These are phyloP conservation scores for Epistrophe eligans DNA, from an alignment of 2,888 invertebrate genomes.

Conservation along the genomic window DNA sequence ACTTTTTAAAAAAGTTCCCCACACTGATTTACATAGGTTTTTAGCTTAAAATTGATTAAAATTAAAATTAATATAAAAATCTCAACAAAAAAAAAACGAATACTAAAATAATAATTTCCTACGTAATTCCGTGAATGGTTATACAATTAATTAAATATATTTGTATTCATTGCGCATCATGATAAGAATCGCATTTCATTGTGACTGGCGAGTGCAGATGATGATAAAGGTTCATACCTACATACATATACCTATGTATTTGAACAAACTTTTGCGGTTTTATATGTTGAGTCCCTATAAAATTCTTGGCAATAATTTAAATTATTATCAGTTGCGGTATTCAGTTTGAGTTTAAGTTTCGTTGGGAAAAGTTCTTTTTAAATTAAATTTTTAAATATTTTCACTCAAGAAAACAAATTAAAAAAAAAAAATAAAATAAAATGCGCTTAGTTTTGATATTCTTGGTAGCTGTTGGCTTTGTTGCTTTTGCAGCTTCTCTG, in stretches of 20 bases:
- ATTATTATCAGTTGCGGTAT: conserved; percentile 32
- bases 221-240: not conserved
- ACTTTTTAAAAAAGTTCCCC: not conserved
- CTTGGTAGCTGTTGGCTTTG: conserved; percentile 41
- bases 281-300: conserved; percentile 20
- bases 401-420: too few relatives aligned
- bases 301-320: not conserved
- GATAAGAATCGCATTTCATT: conserved; percentile 41
- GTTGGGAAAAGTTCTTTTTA: conserved; percentile 46
- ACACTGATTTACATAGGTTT: conserved; percentile 1
- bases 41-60: not conserved
- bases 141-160: conserved; percentile 6
- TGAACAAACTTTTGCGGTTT: conserved; percentile 14
- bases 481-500: conserved; percentile 17
- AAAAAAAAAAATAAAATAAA: not conserved
- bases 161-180: conserved; percentile 3
- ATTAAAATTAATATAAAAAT: not conserved
- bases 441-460: conserved; percentile 45
- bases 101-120: conserved; percentile 6
- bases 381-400: not conserved
- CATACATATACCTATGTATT: not conserved
- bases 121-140: conserved; percentile 33
- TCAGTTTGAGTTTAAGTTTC: conserved; percentile 47
- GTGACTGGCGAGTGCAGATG: conserved; percentile 29
- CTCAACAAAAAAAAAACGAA: not conserved